A percentile compares a stretch with the other conserved stretches of the same genome.
Evolutionary conservation across 2,888 invertebrate genomes (phyloP).

Genomic region (Ophion slaviceki): DNA sequence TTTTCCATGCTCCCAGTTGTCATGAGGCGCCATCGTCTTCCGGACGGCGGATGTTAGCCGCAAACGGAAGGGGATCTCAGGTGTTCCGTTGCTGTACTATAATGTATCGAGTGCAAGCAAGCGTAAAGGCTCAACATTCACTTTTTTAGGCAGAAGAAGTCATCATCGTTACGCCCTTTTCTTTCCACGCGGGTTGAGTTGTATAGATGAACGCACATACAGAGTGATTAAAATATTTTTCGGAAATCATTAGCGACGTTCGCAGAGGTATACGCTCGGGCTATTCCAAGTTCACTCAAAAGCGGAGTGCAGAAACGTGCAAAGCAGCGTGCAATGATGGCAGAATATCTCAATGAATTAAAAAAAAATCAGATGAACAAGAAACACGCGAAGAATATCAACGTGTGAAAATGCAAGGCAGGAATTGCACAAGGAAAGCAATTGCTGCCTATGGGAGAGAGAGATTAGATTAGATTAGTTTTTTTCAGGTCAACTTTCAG

Average conservation of each 20-base stretch:
- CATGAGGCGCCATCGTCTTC: constrained; percentile 7
- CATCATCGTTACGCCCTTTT: not conserved
- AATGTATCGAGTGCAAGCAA: not conserved
- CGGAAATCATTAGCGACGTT: constrained; percentile 44
- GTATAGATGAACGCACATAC: not conserved
- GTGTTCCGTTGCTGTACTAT: not conserved
- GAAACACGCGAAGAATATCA: constrained; percentile 5
- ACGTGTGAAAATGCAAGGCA: not conserved
- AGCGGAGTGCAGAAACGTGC: not conserved
- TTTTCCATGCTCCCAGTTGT: constrained; percentile 29
- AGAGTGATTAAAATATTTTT: not conserved
- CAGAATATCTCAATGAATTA: constrained; percentile 3
- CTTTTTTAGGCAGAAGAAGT: not conserved
- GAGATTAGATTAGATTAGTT: too few relatives aligned
- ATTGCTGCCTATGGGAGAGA: not conserved
- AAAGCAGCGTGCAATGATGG: not conserved
- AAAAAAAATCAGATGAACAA: not conserved
- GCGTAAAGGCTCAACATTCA: not conserved
- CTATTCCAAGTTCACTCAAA: not conserved
- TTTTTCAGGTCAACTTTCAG: too few relatives aligned
- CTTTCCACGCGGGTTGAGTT: not conserved
- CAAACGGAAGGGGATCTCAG: constrained; percentile 20
- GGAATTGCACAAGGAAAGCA: not conserved
- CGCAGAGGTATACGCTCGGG: not conserved
- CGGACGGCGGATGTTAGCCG: constrained; percentile 34